phyloP scores from a whole-genome alignment of 2,888 invertebrate genomes.

The Erpobdella octoculata region DNA sequence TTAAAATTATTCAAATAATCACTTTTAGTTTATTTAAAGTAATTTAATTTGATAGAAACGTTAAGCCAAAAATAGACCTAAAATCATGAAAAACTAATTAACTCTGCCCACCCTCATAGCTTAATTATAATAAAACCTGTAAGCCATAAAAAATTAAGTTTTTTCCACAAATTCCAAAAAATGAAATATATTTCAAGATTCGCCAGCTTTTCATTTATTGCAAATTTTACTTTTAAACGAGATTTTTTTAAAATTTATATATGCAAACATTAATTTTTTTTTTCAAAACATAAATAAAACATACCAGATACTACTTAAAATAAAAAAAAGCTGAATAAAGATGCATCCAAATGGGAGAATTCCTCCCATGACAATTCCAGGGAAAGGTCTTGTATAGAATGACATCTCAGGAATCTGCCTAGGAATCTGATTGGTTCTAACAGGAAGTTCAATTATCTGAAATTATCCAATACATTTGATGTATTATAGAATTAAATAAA shows the following conservation, averaged over 20 bases:
- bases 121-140: not conserved
- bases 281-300: constrained; percentile 31
- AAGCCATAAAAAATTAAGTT: not conserved
- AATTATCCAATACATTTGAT: constrained; percentile 34
- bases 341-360: constrained; percentile 96
- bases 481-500: not conserved
- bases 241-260: too few species aligned
- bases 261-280: too few species aligned
- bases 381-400: constrained; percentile 84
- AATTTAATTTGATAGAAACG: too few species aligned
- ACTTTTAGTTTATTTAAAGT: too few species aligned
- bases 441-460: constrained; percentile 88
- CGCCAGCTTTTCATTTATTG: too few species aligned
- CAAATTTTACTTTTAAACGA: too few species aligned
- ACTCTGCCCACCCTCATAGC: too few species aligned
- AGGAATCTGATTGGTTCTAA: constrained; percentile 96
- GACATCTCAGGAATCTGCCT: constrained; percentile 96
- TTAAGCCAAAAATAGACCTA: too few species aligned
- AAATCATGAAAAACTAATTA: not conserved
- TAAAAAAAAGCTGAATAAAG: constrained; percentile 97
- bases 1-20: too few species aligned
- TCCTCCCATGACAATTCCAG: constrained; percentile 89
- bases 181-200: too few species aligned
- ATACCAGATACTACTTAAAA: constrained; percentile 94
- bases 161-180: too few species aligned